These are phyloP conservation scores for Lepas anatifera DNA, from an alignment of 2,888 invertebrate species.

Conservation along the genomic window DNA sequence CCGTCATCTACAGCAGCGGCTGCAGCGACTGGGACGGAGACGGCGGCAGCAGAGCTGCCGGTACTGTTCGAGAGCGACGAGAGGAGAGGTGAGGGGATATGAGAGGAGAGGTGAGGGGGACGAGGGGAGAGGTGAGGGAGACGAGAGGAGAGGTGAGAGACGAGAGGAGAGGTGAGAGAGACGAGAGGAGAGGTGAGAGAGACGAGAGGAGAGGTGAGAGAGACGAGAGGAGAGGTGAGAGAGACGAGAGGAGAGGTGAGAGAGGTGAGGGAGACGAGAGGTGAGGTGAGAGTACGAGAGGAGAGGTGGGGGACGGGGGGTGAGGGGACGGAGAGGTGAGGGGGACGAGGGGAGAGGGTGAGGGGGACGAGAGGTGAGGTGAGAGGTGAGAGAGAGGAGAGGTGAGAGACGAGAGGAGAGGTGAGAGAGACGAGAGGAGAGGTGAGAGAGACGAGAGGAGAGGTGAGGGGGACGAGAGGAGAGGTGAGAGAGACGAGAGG, in stretches of 20 bases:
- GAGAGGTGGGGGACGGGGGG: not conserved
- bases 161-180: not conserved
- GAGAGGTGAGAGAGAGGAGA: too few relatives aligned
- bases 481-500: too few relatives aligned
- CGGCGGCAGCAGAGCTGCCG: not conserved
- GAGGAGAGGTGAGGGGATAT: slow-evolving; percentile 1
- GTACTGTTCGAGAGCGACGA: not conserved
- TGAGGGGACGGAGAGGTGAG: not conserved
- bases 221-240: not conserved
- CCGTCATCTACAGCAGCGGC: too few relatives aligned
- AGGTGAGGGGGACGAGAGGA: too few relatives aligned
- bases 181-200: not conserved
- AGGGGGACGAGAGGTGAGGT: too few relatives aligned
- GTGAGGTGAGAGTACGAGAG: too few relatives aligned
- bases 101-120: too few relatives aligned
- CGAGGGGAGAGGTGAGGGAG: not conserved
- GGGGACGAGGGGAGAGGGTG: not conserved
- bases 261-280: too few relatives aligned
- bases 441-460: too few relatives aligned
- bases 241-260: not conserved
- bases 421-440: too few relatives aligned
- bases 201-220: not conserved
- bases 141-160: not conserved
- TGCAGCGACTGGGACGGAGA: not conserved
- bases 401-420: too few relatives aligned